Evolutionary conservation across 2,888 invertebrate genomes (phyloP).

Genomic region (Alcis repandata): DNA sequence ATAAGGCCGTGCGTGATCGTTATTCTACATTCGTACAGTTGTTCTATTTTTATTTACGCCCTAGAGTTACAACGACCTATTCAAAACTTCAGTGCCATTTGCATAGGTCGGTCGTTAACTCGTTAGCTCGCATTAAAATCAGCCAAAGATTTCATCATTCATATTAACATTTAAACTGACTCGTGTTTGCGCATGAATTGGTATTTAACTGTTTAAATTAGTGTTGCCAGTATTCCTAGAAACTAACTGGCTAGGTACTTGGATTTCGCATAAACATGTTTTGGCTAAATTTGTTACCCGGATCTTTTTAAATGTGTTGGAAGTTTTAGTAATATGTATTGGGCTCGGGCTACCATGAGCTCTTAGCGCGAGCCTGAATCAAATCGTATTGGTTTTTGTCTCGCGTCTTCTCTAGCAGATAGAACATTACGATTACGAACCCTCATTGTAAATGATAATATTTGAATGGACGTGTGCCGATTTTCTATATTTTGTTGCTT

Average conservation of each 20-base stretch:
- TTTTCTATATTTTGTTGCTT: no score
- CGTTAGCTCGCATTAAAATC: slow-evolving; percentile 48
- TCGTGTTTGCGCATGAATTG: slow-evolving; percentile 4
- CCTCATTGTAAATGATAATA: no score
- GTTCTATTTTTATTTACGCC: slow-evolving; percentile 30
- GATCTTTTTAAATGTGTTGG: no score
- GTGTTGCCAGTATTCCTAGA: background rate
- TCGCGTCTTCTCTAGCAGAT: no score
- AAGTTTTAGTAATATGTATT: no score
- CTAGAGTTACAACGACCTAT: slow-evolving; percentile 38
- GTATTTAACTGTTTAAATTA: slow-evolving; percentile 2
- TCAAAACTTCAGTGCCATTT: slow-evolving; percentile 49
- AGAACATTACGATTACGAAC: no score
- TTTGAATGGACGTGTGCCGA: no score
- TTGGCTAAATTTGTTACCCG: no score
- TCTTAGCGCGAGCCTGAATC: no score
- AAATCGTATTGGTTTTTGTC: no score
- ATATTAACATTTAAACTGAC: slow-evolving; percentile 26
- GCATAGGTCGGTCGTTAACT: slow-evolving; percentile 60
- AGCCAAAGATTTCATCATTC: slow-evolving; percentile 45
- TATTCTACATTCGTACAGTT: slow-evolving; percentile 10
- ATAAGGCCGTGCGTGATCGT: slow-evolving; percentile 7
- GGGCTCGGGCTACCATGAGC: no score
- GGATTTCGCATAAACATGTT: no score
- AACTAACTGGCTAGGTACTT: background rate